A percentile compares a stretch with the other conserved stretches of the same genome.
These are phyloP conservation scores for Penaeus vannamei DNA, from an alignment of 1,140 invertebrate genomes.

Conservation along the genomic window DNA sequence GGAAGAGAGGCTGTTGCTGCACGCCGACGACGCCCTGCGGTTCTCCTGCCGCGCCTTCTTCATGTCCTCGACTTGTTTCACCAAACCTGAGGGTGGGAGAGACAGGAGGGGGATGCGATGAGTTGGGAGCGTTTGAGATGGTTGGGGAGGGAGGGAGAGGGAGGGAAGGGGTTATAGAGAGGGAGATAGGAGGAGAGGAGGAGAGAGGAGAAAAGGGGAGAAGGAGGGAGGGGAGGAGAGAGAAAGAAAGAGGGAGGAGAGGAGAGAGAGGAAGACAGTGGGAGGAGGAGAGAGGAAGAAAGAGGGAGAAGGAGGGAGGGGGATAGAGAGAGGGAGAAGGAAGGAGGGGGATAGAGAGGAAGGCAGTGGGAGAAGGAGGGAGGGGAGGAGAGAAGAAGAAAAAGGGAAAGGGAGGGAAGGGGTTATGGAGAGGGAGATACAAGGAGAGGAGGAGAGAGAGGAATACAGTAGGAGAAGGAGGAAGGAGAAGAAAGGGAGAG, in stretches of 20 bases:
- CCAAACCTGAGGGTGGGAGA: constrained; percentile 56
- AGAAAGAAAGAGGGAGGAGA: not conserved
- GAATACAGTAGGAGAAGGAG: no score
- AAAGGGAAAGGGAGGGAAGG: no score
- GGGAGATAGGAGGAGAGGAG: no score
- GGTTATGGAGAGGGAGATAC: no score
- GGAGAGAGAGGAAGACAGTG: not conserved
- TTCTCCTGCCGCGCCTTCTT: constrained; percentile 55
- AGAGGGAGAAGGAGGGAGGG: not conserved
- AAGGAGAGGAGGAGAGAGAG: not conserved
- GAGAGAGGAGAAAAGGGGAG: not conserved
- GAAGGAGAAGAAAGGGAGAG: not conserved
- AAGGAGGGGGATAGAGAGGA: not conserved
- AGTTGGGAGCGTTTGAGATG: not conserved
- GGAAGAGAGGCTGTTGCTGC: not conserved
- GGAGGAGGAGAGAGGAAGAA: not conserved
- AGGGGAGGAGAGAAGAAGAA: no score
- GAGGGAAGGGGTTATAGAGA: not conserved
- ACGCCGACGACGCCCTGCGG: constrained; percentile 3
- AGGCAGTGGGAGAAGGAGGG: no score
- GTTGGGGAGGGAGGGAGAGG: not conserved
- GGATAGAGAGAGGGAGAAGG: not conserved
- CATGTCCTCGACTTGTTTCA: constrained; percentile 67
- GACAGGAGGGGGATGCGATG: not conserved
- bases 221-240: not conserved